Conservation (phyloP, 2,113 vertebrate species). For the Rhabdomys dilectus region DNA sequence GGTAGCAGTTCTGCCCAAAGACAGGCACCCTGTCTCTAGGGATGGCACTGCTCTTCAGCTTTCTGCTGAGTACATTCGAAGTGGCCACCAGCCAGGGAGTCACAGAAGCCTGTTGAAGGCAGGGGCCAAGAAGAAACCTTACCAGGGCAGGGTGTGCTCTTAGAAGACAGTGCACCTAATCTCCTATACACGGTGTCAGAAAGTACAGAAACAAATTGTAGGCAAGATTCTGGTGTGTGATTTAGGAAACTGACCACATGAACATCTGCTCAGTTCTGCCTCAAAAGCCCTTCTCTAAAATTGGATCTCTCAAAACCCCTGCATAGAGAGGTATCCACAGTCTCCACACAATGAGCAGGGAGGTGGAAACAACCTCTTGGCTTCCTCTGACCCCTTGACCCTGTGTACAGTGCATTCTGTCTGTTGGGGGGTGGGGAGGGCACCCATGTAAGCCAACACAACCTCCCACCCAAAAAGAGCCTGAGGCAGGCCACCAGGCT, state of each 20-base stretch:
- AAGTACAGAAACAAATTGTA: background rate
- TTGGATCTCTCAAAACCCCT: background rate
- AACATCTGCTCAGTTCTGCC: background rate
- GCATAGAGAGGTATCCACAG: background rate
- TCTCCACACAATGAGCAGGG: background rate
- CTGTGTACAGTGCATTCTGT: background rate
- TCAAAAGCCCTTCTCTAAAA: constrained; percentile 11
- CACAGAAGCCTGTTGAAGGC: background rate
- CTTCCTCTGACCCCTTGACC: background rate
- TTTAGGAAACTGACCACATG: background rate
- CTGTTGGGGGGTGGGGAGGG: too few relatives aligned
- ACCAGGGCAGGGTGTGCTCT: background rate
- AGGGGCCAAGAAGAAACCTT: background rate
- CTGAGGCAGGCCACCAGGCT: background rate
- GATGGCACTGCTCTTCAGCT: background rate
- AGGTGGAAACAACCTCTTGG: background rate
- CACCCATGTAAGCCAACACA: background rate
- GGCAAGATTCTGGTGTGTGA: background rate
- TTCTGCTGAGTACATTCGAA: background rate
- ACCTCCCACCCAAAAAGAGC: background rate
- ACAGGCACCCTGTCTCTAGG: background rate
- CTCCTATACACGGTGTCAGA: background rate
- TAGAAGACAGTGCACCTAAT: background rate
- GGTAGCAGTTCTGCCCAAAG: background rate
- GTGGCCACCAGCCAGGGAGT: background rate